Percentiles rank a stretch among this genome's conserved stretches.
Evolutionary conservation across 2,113 vertebrate species (phyloP).

Genomic region (Cynoglossus semilaevis): DNA sequence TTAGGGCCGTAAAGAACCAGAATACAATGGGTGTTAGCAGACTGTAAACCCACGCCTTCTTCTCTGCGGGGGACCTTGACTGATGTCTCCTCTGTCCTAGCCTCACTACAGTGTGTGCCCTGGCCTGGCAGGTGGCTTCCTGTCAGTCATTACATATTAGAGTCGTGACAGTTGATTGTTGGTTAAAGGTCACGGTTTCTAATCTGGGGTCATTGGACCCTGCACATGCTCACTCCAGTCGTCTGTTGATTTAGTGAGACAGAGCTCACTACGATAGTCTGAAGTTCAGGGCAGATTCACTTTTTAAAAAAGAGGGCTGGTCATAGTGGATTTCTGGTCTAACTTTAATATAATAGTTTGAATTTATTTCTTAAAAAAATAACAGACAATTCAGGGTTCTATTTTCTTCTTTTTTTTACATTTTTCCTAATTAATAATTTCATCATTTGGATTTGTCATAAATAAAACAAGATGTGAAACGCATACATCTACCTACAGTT

Average conservation of each 20-base stretch:
- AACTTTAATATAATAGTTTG: too few relatives aligned
- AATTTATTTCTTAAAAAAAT: too few relatives aligned
- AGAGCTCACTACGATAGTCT: constrained; percentile 35
- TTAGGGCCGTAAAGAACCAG: constrained; percentile 3
- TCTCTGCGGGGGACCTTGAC: constrained; percentile 33
- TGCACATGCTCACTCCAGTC: constrained; percentile 46
- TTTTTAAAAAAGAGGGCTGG: too few relatives aligned
- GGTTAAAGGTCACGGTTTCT: constrained; percentile 39
- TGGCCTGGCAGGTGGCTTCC: constrained; percentile 42
- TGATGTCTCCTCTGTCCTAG: constrained; percentile 25
- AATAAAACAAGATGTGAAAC: too few relatives aligned
- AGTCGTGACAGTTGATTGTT: too few relatives aligned
- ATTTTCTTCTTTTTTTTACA: too few relatives aligned
- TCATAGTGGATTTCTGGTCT: too few relatives aligned
- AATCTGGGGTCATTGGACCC: constrained; percentile 58
- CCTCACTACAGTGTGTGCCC: constrained; percentile 8
- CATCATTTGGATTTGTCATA: too few relatives aligned
- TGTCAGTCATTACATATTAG: constrained; percentile 30
- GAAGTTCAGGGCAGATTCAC: constrained; percentile 17
- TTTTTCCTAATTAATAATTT: not conserved
- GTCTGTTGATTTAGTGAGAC: constrained; percentile 53
- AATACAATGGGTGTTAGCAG: constrained; percentile 7
- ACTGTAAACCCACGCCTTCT: not conserved
- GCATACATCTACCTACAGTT: too few relatives aligned
- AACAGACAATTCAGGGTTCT: too few relatives aligned